phyloP scores from a whole-genome alignment of 2,113 vertebrate genomes.

The Perccottus glenii region DNA sequence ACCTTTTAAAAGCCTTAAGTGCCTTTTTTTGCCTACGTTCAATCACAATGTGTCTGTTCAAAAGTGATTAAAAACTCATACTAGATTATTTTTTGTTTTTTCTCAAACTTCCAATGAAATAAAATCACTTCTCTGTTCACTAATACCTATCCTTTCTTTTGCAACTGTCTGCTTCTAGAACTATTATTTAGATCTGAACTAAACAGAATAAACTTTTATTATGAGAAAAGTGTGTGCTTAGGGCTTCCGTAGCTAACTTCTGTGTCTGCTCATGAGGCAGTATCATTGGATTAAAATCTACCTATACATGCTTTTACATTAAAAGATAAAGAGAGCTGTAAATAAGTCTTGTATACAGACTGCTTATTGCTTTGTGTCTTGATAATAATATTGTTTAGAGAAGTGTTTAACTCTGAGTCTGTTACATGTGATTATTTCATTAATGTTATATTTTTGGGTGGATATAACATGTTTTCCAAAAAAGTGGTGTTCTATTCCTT shows the following conservation, averaged over 20 bases:
- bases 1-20: background rate
- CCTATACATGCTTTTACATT: background rate
- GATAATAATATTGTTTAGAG: background rate
- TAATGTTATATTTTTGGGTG: conserved; percentile 25
- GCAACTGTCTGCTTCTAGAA: too few relatives aligned
- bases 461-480: conserved; percentile 45
- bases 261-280: too few relatives aligned
- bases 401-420: background rate
- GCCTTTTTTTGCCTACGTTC: background rate
- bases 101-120: too few relatives aligned
- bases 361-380: background rate
- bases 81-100: too few relatives aligned
- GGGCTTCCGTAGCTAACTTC: too few relatives aligned
- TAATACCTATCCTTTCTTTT: too few relatives aligned
- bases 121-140: too few relatives aligned
- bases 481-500: conserved; percentile 47
- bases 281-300: background rate
- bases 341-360: background rate
- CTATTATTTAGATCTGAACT: too few relatives aligned
- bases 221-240: too few relatives aligned
- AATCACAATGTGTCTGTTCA: too few relatives aligned
- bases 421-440: conserved; percentile 6
- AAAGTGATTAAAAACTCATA: too few relatives aligned
- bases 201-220: too few relatives aligned
- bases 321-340: background rate